phyloP scores from a whole-genome alignment of 2,797 vertebrate species.

The Eospalax fontanierii region DNA sequence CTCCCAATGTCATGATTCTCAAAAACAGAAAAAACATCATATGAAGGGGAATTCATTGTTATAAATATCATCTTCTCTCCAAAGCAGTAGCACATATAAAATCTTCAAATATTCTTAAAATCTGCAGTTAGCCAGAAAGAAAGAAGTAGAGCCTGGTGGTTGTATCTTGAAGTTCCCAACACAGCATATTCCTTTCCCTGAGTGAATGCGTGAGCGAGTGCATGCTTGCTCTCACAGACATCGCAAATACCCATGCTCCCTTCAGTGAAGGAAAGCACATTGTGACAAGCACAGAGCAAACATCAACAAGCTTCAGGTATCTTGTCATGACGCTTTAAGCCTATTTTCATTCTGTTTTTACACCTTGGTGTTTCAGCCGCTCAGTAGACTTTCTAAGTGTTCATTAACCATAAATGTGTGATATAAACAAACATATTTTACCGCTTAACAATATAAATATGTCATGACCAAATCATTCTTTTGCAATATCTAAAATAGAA shows the following conservation, averaged over 20 bases:
- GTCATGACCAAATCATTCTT: background rate
- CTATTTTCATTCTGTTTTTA: slow-evolving; percentile 54
- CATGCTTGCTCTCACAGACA: background rate
- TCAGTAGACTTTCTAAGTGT: fast-evolving
- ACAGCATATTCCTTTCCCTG: background rate
- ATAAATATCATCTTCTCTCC: background rate
- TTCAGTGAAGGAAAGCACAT: slow-evolving; percentile 56
- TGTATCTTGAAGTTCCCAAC: slow-evolving; percentile 31
- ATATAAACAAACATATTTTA: slow-evolving; percentile 53
- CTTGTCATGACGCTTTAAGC: slow-evolving; percentile 44
- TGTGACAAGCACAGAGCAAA: slow-evolving; percentile 60
- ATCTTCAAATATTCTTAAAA: slow-evolving; percentile 15
- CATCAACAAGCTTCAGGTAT: slow-evolving; percentile 27
- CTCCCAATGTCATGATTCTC: background rate
- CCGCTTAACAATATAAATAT: slow-evolving; percentile 58
- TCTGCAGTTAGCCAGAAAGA: background rate
- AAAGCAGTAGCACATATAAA: background rate
- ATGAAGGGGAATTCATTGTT: background rate
- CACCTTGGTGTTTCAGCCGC: slow-evolving; percentile 50
- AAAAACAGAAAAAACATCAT: background rate
- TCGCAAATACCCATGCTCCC: background rate
- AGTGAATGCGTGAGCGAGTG: background rate
- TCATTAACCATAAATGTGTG: slow-evolving; percentile 16
- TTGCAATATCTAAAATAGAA: background rate
- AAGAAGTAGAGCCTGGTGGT: slow-evolving; percentile 8